Evolutionary conservation across 1,140 invertebrate species (phyloP).

Genomic region (Brachionus paranguensis): DNA sequence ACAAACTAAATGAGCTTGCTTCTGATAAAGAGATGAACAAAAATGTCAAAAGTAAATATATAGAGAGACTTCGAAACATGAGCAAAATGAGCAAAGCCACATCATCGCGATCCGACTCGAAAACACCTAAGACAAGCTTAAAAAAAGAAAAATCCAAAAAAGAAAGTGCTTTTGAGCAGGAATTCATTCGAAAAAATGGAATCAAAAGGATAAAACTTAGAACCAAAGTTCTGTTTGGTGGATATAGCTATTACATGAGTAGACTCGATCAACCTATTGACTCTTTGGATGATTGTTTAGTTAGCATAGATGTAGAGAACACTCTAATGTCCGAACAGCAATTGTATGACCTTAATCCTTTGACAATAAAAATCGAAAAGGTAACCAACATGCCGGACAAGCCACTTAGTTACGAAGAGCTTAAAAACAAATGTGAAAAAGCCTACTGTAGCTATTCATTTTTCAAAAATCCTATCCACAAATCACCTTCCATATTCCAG

Average conservation of each 20-base stretch:
- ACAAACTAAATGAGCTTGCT: constrained; percentile 23
- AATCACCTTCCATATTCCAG: constrained; percentile 47
- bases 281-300: constrained; percentile 50
- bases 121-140: background rate
- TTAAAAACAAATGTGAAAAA: constrained; percentile 49
- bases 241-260: constrained; percentile 47
- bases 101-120: background rate
- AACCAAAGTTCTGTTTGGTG: constrained; percentile 48
- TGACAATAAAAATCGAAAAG: constrained; percentile 49
- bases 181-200: constrained; percentile 48
- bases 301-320: constrained; percentile 46
- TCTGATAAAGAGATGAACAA: constrained; percentile 29
- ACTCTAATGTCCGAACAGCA: constrained; percentile 48
- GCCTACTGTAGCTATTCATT: constrained; percentile 51
- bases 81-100: background rate
- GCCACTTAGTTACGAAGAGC: constrained; percentile 47
- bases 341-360: constrained; percentile 49
- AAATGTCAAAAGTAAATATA: constrained; percentile 31
- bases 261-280: constrained; percentile 46
- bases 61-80: constrained; percentile 41
- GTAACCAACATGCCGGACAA: constrained; percentile 48
- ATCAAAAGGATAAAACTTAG: constrained; percentile 48
- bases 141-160: constrained; percentile 44
- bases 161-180: constrained; percentile 44
- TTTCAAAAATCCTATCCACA: constrained; percentile 46